Evolutionary conservation across 2,113 vertebrate species (phyloP), one percentile per base, ranked within the genome.

Genomic region (Mellivora capensis): DNA sequence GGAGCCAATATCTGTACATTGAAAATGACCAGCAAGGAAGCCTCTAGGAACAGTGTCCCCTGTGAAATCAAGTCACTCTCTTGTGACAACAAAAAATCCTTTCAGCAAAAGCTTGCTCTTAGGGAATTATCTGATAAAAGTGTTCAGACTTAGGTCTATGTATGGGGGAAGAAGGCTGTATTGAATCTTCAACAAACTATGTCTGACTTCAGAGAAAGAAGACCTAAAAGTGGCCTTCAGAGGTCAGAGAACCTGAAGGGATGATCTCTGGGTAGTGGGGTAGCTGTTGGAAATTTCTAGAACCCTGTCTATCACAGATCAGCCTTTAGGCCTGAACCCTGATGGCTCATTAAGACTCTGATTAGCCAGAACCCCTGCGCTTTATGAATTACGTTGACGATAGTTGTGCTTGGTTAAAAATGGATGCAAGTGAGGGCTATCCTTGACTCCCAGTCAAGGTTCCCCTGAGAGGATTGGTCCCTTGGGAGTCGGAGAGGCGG

Each of bases 101-200:
- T 74, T 91, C 14, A 77, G 67, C 11, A 42, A 37, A 91, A 84
- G 64, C 42, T 80, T 57, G n/a, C 44, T 92, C 42, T 91, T 39
- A 25, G 71, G 29, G 92, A 59, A 81, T 69, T 54, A 74, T 49
- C 61, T 84, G 29, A 79, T 88, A 76, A 90, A 67, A 64, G 71
- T 69, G 83, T 82, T 96, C 20, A 34, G 44, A 61, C 25, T 12
- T 94, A 49, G 37, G n/a, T 84, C 34, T 71, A 44, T 2, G 39
- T 87, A 62, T n/a, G 23, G 14, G 37, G 34, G 47, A 79, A 90
- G 81, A 59, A 91, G 74, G 64, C 44, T 54, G 14, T 67, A 23
- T 96, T 94, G 92, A 81, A 85, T 93, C 93, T 94, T 97, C 12
- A 91, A 25, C 29, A 69, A 74, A 72, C 21, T 76, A 7, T 6